These are phyloP conservation scores for Trididemnum nubilum DNA, from an alignment of 23 tunicate genomes.

Conservation along the genomic window DNA sequence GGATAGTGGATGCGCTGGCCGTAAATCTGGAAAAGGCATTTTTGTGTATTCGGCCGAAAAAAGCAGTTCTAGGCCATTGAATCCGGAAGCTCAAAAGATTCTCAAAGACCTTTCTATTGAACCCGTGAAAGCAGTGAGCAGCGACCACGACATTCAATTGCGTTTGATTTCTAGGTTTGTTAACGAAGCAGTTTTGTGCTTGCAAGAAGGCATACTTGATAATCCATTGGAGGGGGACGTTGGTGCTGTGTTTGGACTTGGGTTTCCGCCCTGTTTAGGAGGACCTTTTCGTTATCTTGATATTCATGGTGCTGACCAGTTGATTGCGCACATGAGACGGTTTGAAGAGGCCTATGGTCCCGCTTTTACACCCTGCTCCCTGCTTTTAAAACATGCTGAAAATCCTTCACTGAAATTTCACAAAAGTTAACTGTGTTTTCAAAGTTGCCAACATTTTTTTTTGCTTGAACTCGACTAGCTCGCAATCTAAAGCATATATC, in stretches of 20 bases:
- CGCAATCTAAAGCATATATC: slow-evolving; percentile 60
- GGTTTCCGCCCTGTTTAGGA: slow-evolving; percentile 98
- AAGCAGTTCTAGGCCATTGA: slow-evolving; percentile 62
- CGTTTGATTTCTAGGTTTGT: slow-evolving; percentile 83
- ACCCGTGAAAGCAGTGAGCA: slow-evolving; percentile 67
- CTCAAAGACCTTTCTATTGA: slow-evolving; percentile 55
- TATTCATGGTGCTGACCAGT: slow-evolving; percentile 78
- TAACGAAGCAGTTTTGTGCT: slow-evolving; percentile 94
- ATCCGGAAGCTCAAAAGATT: slow-evolving; percentile 58
- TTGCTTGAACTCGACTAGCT: slow-evolving; percentile 32
- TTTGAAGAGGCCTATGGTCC: slow-evolving; percentile 83
- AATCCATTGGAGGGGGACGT: slow-evolving; percentile 96
- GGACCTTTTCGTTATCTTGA: slow-evolving; percentile 99
- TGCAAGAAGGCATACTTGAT: slow-evolving; percentile 95
- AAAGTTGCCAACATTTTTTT: neutral
- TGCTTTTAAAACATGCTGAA: slow-evolving; percentile 93
- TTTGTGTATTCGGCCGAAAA: slow-evolving; percentile 68
- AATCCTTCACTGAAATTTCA: slow-evolving; percentile 77
- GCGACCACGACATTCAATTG: slow-evolving; percentile 85
- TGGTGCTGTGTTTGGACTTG: slow-evolving; percentile 99
- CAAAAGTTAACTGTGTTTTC: slow-evolving; percentile 1
- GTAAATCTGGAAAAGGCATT: slow-evolving; percentile 88
- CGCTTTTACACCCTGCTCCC: slow-evolving; percentile 84
- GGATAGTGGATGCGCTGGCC: slow-evolving; percentile 78
- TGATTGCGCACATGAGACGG: slow-evolving; percentile 88